These are phyloP conservation scores for Caenorhabditis plicata DNA, from an alignment of 2,888 invertebrate species.

Conservation along the genomic window DNA sequence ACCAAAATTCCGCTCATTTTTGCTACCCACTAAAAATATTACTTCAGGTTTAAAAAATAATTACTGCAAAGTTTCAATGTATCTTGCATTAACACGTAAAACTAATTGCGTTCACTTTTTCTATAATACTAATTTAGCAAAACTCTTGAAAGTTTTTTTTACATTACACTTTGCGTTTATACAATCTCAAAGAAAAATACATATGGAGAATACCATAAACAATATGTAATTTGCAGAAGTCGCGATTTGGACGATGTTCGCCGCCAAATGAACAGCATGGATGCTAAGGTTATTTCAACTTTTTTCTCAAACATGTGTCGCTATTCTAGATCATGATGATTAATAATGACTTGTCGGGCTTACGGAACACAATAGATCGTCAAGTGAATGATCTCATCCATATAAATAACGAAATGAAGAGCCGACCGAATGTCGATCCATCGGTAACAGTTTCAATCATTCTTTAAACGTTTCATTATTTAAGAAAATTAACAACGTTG, in stretches of 20 bases:
- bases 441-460: constrained; percentile 22
- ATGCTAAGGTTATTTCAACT: constrained; percentile 52
- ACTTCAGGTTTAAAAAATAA: too few species aligned
- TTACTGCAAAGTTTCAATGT: too few species aligned
- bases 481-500: constrained; percentile 54
- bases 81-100: too few species aligned
- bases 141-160: too few species aligned
- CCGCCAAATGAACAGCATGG: constrained; percentile 43
- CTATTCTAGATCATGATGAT: constrained; percentile 35
- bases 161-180: too few species aligned
- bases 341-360: constrained; percentile 38
- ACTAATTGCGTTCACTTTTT: too few species aligned
- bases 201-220: not conserved
- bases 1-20: too few species aligned
- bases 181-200: too few species aligned
- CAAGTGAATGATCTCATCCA: constrained; percentile 39
- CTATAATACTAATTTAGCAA: too few species aligned
- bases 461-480: not conserved
- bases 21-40: too few species aligned
- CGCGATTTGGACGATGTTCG: constrained; percentile 54
- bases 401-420: constrained; percentile 42
- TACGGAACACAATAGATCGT: constrained; percentile 36
- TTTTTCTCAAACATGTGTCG: not conserved
- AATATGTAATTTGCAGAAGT: constrained; percentile 24
- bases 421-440: constrained; percentile 56